Evolutionary conservation across 2,113 vertebrate species (phyloP).

Genomic region (Lepisosteus osseus): DNA sequence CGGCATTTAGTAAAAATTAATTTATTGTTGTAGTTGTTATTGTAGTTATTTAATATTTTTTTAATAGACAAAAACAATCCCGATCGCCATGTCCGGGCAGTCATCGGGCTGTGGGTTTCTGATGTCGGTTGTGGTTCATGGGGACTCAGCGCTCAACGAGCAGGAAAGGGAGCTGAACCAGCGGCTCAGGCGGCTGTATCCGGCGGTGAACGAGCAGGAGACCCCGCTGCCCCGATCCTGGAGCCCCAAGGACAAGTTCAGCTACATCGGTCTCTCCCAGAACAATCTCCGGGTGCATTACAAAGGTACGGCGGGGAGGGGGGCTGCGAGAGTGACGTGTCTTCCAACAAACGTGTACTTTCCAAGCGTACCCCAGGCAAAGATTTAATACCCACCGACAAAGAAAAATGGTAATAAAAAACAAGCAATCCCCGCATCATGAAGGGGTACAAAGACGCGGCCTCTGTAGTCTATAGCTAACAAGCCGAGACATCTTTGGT

Average conservation of each 20-base stretch:
- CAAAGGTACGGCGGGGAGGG: conserved; percentile 73
- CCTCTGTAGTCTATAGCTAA: background rate
- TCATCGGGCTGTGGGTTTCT: conserved; percentile 68
- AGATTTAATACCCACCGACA: no score
- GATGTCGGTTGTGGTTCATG: conserved; percentile 78
- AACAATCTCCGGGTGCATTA: conserved; percentile 97
- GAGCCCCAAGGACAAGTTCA: conserved; percentile 99
- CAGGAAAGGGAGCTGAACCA: conserved; percentile 85
- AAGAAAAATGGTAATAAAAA: no score
- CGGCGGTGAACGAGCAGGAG: conserved; percentile 92
- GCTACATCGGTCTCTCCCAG: conserved; percentile 97
- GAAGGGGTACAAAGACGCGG: no score
- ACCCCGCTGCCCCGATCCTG: conserved; percentile 92
- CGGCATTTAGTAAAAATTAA: background rate
- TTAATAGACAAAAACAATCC: conserved; percentile 29
- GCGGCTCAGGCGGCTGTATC: conserved; percentile 85
- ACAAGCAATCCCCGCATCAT: no score
- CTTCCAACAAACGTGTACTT: no score
- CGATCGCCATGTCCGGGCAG: conserved; percentile 67
- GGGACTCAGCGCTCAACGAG: conserved; percentile 72
- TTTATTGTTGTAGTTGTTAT: conserved; percentile 10
- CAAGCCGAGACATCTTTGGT: conserved; percentile 40
- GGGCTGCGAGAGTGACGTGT: no score
- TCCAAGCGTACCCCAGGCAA: no score
- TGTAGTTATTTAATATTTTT: conserved; percentile 11